These are phyloP conservation scores for Apis cerana DNA, from an alignment of 1,140 invertebrate genomes.

Conservation along the genomic window DNA sequence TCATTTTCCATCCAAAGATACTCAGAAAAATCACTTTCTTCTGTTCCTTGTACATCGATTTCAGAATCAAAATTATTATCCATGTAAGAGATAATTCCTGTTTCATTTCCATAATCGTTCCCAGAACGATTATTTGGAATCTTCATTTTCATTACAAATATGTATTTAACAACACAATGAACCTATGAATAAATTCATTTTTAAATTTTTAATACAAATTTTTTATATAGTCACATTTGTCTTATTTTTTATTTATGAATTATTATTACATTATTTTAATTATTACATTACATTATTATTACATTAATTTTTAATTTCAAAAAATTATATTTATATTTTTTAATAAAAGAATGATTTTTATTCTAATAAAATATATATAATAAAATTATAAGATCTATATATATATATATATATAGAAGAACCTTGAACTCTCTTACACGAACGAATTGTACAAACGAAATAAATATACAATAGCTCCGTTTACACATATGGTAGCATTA, in stretches of 20 bases:
- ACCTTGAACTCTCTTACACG: constrained; percentile 59
- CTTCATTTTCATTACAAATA: constrained; percentile 82
- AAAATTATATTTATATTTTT: background rate
- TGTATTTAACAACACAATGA: constrained; percentile 22
- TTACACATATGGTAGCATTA: constrained; percentile 56
- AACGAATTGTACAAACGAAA: constrained; percentile 29
- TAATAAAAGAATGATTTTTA: no score
- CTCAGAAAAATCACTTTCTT: constrained; percentile 90
- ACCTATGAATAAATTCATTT: constrained; percentile 12
- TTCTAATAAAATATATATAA: no score
- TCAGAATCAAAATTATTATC: constrained; percentile 80
- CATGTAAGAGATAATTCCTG: constrained; percentile 78
- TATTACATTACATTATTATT: no score
- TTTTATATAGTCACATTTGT: no score
- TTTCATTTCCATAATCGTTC: constrained; percentile 82
- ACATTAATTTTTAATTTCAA: background rate
- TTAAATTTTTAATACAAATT: background rate
- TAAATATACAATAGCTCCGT: constrained; percentile 25
- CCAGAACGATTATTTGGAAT: constrained; percentile 81
- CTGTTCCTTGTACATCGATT: constrained; percentile 81
- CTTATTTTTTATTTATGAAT: background rate
- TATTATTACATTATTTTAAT: no score
- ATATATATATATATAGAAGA: constrained; percentile 48
- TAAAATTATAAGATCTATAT: constrained; percentile 25
- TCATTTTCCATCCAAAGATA: constrained; percentile 96